A percentile compares a stretch with the other conserved stretches of the same genome.
phyloP scores from a whole-genome alignment of 2,888 invertebrate species.

The Megastigmus dorsalis region DNA sequence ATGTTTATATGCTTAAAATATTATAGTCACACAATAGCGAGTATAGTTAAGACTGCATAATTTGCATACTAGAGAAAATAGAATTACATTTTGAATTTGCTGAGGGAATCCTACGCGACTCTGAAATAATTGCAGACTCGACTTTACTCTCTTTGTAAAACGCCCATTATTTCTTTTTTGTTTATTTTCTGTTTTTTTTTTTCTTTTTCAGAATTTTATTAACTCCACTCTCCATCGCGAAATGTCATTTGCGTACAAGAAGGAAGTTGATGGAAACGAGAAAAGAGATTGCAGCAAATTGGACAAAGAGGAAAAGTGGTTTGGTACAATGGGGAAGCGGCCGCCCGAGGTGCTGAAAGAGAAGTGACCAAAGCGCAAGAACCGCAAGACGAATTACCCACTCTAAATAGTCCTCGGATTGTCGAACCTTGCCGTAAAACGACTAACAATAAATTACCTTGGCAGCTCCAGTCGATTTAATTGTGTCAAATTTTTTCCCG shows the following conservation, averaged over 20 bases:
- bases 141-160: no score
- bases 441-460: constrained; percentile 26
- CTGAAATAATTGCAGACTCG: no score
- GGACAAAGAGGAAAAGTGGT: constrained; percentile 32
- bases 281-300: not conserved
- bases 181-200: not conserved
- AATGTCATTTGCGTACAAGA: not conserved
- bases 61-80: no score
- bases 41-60: no score
- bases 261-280: not conserved
- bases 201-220: not conserved
- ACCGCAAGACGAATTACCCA: constrained; percentile 31
- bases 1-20: no score
- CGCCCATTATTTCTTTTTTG: no score
- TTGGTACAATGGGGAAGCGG: not conserved
- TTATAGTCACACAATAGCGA: no score
- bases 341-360: constrained; percentile 17
- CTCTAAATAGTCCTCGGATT: constrained; percentile 23
- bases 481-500: not conserved
- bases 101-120: no score
- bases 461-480: not conserved
- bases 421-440: constrained; percentile 10
- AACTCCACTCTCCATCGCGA: not conserved
- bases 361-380: constrained; percentile 37
- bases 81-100: no score